Evolutionary conservation across 1,140 invertebrate genomes (phyloP).

Genomic region (Polyergus mexicanus): DNA sequence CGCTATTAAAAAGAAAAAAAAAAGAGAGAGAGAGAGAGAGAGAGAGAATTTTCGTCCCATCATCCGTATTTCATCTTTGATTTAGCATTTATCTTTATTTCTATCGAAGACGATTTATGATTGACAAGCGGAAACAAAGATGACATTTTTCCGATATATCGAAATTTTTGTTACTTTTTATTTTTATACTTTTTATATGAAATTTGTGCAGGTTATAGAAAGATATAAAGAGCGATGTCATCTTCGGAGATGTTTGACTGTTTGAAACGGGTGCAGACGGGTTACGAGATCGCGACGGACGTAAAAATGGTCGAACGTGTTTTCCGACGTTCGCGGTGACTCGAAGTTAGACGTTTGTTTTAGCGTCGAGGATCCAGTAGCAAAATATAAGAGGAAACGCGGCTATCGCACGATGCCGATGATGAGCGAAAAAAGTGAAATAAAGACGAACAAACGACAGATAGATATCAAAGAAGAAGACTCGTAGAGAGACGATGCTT

Average conservation of each 20-base stretch:
- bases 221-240: slow-evolving; percentile 29
- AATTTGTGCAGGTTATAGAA: not conserved
- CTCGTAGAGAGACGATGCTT: slow-evolving; percentile 37
- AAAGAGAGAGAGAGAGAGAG: not conserved
- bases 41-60: not conserved
- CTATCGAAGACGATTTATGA: not conserved
- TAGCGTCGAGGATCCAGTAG: slow-evolving; percentile 23
- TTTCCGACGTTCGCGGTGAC: slow-evolving; percentile 33
- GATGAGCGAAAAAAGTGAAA: slow-evolving; percentile 24
- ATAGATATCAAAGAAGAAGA: slow-evolving; percentile 62
- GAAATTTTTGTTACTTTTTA: slow-evolving; percentile 15
- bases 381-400: slow-evolving; percentile 42
- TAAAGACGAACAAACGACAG: slow-evolving; percentile 54
- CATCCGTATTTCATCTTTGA: not conserved
- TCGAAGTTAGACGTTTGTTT: slow-evolving; percentile 50
- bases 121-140: not conserved
- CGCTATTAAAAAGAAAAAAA: not conserved
- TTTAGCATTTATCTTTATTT: not conserved
- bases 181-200: slow-evolving; percentile 1
- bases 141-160: not conserved
- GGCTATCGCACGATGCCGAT: not conserved
- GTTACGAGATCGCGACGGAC: slow-evolving; percentile 40
- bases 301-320: slow-evolving; percentile 53
- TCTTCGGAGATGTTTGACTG: slow-evolving; percentile 3
- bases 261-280: slow-evolving; percentile 20